A percentile compares a stretch with the other conserved stretches of the same genome.
phyloP scores from a whole-genome alignment of 2,797 vertebrate genomes.

The Helostoma temminkii region DNA sequence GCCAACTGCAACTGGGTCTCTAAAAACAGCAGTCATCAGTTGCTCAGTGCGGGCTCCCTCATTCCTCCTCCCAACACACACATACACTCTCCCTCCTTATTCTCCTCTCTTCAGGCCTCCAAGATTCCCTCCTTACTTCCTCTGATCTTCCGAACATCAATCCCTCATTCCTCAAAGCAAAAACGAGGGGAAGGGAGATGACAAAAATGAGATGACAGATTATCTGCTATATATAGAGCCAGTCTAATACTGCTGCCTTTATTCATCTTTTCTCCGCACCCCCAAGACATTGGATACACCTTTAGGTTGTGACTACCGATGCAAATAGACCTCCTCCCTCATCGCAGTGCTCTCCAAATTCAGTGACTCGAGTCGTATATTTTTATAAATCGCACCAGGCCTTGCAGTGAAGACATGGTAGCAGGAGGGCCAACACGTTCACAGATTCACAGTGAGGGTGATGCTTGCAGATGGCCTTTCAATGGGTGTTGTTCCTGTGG shows the following conservation, averaged over 20 bases:
- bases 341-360: conserved; percentile 35
- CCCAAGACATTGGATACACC: conserved; percentile 73
- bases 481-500: not conserved
- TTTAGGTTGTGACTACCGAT: conserved; percentile 65
- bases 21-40: conserved; percentile 63
- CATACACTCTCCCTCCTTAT: conserved; percentile 29
- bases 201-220: conserved; percentile 80
- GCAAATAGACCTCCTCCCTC: conserved; percentile 60
- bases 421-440: conserved; percentile 2
- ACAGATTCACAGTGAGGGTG: not conserved
- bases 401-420: not conserved
- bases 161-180: conserved; percentile 77
- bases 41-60: conserved; percentile 25
- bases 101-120: conserved; percentile 55
- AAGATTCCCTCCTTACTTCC: conserved; percentile 63
- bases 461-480: conserved; percentile 10
- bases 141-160: conserved; percentile 79
- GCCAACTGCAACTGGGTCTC: conserved; percentile 66
- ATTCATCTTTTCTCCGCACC: conserved; percentile 71
- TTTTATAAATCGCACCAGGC: conserved; percentile 15
- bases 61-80: conserved; percentile 14
- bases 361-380: conserved; percentile 17
- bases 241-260: conserved; percentile 59
- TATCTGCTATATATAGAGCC: conserved; percentile 81
- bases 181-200: conserved; percentile 65